A percentile compares a stretch with the other conserved stretches of the same genome.
Conservation (phyloP, 2,113 vertebrate genomes). For the Theropithecus gelada region DNA sequence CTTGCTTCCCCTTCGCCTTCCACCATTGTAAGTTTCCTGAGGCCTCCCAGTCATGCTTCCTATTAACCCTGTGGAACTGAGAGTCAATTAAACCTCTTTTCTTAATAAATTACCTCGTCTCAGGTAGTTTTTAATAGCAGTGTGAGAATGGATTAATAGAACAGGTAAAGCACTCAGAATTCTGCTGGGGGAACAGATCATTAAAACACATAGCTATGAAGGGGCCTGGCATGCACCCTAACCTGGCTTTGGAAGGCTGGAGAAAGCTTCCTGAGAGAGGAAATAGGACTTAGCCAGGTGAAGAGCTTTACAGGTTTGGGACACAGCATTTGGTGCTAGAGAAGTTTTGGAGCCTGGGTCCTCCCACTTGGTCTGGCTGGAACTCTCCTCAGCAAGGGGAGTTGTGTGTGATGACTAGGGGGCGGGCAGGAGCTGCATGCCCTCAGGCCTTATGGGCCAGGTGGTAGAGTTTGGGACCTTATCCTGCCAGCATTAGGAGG, state of each 20-base stretch:
- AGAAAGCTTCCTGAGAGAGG: not conserved
- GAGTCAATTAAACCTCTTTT: too few relatives aligned
- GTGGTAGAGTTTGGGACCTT: not conserved
- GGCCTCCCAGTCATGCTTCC: too few relatives aligned
- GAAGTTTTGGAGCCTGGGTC: too few relatives aligned
- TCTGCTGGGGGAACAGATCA: too few relatives aligned
- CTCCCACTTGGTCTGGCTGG: not conserved
- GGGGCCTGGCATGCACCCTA: not conserved
- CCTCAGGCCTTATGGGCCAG: not conserved
- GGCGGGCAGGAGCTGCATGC: not conserved
- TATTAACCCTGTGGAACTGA: too few relatives aligned
- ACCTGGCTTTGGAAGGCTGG: not conserved
- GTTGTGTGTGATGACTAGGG: fast-evolving
- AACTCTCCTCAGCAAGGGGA: too few relatives aligned
- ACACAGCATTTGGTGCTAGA: not conserved
- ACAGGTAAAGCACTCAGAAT: not conserved
- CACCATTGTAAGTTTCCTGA: too few relatives aligned
- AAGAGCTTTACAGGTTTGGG: not conserved
- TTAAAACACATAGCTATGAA: not conserved
- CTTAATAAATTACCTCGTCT: too few relatives aligned
- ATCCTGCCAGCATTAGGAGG: not conserved
- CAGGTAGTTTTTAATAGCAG: too few relatives aligned
- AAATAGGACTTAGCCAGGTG: not conserved
- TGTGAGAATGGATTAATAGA: too few relatives aligned
- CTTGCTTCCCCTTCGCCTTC: too few relatives aligned